Evolutionary conservation across 1,140 invertebrate species (phyloP).

Genomic region (Pentalonia nigronervosa): DNA sequence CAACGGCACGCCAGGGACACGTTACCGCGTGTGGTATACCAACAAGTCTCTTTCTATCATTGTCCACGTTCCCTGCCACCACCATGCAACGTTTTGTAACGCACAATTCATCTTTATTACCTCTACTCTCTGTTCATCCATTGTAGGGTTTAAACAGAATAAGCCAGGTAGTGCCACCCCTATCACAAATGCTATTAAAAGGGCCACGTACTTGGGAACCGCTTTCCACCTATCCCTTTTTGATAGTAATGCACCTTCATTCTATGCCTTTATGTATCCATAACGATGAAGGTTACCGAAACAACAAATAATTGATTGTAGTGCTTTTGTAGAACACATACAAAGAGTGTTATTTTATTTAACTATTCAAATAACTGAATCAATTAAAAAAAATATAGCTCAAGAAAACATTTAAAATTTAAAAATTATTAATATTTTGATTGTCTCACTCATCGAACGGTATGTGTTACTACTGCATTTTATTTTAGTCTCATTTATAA

Average conservation of each 20-base stretch:
- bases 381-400: neutral
- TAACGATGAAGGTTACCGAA: neutral
- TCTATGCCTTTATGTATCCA: neutral
- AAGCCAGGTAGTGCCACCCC: neutral
- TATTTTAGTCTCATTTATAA: neutral
- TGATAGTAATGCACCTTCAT: neutral
- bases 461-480: neutral
- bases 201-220: neutral
- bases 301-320: neutral
- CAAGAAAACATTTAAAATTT: neutral
- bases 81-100: neutral
- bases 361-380: neutral
- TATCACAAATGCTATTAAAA: neutral
- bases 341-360: neutral
- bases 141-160: slow-evolving; percentile 20
- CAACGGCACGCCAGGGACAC: slow-evolving; percentile 25
- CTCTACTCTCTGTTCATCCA: neutral
- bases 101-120: slow-evolving; percentile 48
- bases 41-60: slow-evolving; percentile 25
- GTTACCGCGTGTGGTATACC: slow-evolving; percentile 6
- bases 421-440: neutral
- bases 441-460: neutral
- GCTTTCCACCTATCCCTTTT: neutral
- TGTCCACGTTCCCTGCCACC: neutral
- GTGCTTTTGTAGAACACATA: neutral